Evolutionary conservation across 2,113 vertebrate genomes (phyloP).

Genomic region (Hypocryptadius cinnamomeus): DNA sequence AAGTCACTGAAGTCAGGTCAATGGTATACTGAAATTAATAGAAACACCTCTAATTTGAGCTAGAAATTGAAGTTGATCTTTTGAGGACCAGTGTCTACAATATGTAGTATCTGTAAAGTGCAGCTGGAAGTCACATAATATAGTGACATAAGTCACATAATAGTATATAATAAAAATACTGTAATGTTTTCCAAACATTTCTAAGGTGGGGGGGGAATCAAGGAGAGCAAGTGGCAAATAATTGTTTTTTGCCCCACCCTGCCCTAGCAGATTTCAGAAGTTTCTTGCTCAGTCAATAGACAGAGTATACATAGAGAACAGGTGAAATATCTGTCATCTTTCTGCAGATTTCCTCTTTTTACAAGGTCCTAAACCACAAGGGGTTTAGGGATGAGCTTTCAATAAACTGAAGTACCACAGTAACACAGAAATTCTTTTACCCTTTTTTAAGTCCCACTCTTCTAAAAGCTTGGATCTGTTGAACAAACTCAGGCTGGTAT

Average conservation of each 20-base stretch:
- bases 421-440: background rate
- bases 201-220: fast-evolving
- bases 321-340: background rate
- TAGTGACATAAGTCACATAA: background rate
- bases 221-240: background rate
- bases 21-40: background rate
- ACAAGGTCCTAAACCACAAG: background rate
- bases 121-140: background rate
- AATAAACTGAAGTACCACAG: background rate
- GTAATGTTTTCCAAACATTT: background rate
- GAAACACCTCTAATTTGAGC: background rate
- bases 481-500: background rate
- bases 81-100: background rate
- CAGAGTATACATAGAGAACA: background rate
- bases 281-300: background rate
- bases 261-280: background rate
- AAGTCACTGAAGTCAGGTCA: background rate
- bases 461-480: background rate
- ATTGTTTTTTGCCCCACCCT: background rate
- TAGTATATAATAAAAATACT: background rate
- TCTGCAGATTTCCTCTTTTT: background rate
- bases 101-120: background rate
- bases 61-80: background rate
- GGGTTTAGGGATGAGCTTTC: background rate
- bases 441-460: background rate